Conservation (phyloP, 2,113 vertebrate species). For the Pithys albifrons region DNA sequence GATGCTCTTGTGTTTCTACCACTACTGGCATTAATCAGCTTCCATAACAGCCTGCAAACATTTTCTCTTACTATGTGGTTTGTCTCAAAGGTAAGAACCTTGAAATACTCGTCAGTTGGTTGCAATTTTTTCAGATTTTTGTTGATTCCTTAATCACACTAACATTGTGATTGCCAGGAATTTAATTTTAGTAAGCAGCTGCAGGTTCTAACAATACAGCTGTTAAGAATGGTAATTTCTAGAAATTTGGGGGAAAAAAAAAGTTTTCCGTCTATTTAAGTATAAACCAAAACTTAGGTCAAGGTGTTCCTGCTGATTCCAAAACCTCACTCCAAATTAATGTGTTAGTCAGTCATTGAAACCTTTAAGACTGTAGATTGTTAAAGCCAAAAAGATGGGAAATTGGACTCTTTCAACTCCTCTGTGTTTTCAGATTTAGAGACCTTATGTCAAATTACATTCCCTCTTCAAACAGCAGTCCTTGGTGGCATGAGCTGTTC, state of each 20-base stretch:
- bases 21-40: neutral
- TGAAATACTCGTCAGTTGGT: neutral
- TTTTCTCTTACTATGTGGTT: neutral
- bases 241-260: neutral
- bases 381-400: neutral
- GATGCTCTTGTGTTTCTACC: neutral
- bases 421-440: neutral
- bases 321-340: neutral
- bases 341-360: neutral
- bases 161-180: neutral
- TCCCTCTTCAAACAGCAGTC: neutral
- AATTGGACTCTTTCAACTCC: neutral
- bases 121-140: neutral
- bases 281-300: neutral
- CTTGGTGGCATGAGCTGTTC: neutral
- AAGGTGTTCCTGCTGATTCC: neutral
- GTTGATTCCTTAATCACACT: neutral
- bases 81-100: neutral
- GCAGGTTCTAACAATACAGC: slow-evolving; percentile 7
- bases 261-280: neutral
- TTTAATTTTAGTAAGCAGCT: slow-evolving; percentile 3
- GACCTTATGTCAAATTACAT: neutral
- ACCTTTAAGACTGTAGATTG: neutral
- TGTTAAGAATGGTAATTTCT: neutral
- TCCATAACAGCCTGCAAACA: neutral